phyloP scores from a whole-genome alignment of 2,113 vertebrate genomes.

The Xenopus borealis region DNA sequence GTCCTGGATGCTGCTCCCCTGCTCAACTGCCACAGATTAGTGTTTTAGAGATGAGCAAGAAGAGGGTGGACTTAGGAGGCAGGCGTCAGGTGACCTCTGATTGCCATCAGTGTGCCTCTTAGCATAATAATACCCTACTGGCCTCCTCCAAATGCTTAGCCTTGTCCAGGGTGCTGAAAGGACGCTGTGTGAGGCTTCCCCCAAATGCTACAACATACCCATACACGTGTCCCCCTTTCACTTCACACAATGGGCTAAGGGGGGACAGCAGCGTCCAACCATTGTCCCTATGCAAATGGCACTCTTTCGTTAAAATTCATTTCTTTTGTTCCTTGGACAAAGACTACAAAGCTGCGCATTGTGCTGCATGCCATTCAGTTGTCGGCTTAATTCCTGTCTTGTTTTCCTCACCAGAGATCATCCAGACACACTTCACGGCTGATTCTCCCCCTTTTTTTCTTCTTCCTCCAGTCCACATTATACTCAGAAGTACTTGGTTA shows the following conservation, averaged over 20 bases:
- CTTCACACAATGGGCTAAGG: constrained; percentile 55
- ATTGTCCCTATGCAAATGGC: constrained; percentile 52
- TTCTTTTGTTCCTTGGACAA: constrained; percentile 52
- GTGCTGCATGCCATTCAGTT: constrained; percentile 26
- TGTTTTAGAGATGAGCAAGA: neutral
- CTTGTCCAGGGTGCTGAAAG: constrained; percentile 76
- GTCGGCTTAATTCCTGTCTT: neutral
- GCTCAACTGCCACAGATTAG: neutral
- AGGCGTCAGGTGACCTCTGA: constrained; percentile 58
- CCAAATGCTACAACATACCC: constrained; percentile 20
- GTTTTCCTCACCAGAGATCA: neutral
- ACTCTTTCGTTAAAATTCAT: constrained; percentile 46
- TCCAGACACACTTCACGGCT: neutral
- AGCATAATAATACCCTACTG: constrained; percentile 47
- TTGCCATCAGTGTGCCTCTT: constrained; percentile 46
- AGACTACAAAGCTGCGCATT: constrained; percentile 43
- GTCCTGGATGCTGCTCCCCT: neutral
- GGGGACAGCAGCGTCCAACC: constrained; percentile 46
- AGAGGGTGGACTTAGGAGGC: constrained; percentile 2
- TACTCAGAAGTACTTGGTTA: neutral
- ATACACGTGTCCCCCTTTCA: constrained; percentile 63
- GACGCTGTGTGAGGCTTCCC: constrained; percentile 1
- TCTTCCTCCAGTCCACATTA: neutral
- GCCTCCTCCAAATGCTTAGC: constrained; percentile 22
- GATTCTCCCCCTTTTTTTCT: neutral